Evolutionary conservation across 2,888 invertebrate species (phyloP), one percentile per base, ranked within the genome.

Genomic region (Hoplodrina ambigua): DNA sequence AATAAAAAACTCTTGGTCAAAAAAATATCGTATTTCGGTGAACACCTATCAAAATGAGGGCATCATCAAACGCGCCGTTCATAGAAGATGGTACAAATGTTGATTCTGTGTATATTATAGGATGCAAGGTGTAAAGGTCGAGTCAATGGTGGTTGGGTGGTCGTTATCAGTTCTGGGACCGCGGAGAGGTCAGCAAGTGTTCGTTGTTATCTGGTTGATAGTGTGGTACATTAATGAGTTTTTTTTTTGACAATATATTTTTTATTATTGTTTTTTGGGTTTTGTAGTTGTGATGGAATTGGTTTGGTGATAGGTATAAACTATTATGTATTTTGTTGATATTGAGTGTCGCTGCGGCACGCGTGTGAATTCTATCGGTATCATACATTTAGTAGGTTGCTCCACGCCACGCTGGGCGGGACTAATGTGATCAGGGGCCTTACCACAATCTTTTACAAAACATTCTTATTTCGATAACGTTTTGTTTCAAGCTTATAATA

Each of bases 131-230:
- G 87, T 73, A 73, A 80, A 75, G 86, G 85, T 85, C 86, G 83
- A 37, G 59, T 66, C 69, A 25, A 15, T 58, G 62, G 55, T 56
- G 49, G 49, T 8, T 20, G 56, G 59, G 60, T 57, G 60, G 58
- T 1, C 44, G 58, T 69, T 91, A 92, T 92, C 92, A 88, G 71
- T 90, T 90, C 86, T 85, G 15, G 72, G 87, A 90, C 88, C 75
- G 74, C 54, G 71, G 72, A 65, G 80, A 84, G 88, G 87, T 87
- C 86, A 84, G 72, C 37, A 30, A 55, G 53, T 41, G 66, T 71
- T 74, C 61, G 65, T 41, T 25, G 58, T 81, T 85, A 86, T 87
- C 78, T 69, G 0, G 37, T 53, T 71, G 87, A 86, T 85, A 86
- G 65, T 60, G 71, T 30, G 63, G 72, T 50, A 68, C 15, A 2